These are phyloP conservation scores for Malurus leucopterus DNA, from an alignment of 2,797 vertebrate species.

Conservation along the genomic window DNA sequence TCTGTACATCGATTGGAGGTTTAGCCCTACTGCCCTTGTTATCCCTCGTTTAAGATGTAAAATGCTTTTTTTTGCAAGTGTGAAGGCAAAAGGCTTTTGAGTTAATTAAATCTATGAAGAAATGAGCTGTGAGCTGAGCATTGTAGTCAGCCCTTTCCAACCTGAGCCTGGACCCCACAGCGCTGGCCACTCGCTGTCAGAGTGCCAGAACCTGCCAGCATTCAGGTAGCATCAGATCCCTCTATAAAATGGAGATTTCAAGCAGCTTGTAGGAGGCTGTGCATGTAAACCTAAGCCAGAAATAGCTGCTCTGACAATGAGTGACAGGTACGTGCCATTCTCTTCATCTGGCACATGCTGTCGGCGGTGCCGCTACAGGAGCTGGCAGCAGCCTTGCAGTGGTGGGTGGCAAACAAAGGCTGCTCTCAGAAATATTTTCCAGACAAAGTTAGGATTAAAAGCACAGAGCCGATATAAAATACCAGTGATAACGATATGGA, in stretches of 20 bases:
- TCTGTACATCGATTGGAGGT: conserved; percentile 2
- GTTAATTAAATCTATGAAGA: conserved; percentile 50
- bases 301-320: background rate
- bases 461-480: background rate
- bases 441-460: conserved; percentile 1
- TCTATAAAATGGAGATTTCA: conserved; percentile 10
- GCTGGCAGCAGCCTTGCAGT: conserved; percentile 19
- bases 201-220: conserved; percentile 1
- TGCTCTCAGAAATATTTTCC: background rate
- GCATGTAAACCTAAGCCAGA: background rate
- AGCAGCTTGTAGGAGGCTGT: background rate
- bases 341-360: background rate
- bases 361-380: background rate
- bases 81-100: conserved; percentile 41
- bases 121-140: conserved; percentile 26
- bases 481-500: background rate
- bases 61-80: conserved; percentile 29
- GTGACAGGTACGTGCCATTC: conserved; percentile 19
- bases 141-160: conserved; percentile 3
- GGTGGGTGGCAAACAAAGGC: conserved; percentile 28
- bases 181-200: background rate
- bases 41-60: conserved; percentile 39
- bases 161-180: background rate
- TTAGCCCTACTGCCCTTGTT: conserved; percentile 21
- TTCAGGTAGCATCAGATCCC: conserved; percentile 2